A percentile compares a stretch with the other conserved stretches of the same genome.
Evolutionary conservation across 2,888 invertebrate species (phyloP).

Genomic region (Noctua janthina): DNA sequence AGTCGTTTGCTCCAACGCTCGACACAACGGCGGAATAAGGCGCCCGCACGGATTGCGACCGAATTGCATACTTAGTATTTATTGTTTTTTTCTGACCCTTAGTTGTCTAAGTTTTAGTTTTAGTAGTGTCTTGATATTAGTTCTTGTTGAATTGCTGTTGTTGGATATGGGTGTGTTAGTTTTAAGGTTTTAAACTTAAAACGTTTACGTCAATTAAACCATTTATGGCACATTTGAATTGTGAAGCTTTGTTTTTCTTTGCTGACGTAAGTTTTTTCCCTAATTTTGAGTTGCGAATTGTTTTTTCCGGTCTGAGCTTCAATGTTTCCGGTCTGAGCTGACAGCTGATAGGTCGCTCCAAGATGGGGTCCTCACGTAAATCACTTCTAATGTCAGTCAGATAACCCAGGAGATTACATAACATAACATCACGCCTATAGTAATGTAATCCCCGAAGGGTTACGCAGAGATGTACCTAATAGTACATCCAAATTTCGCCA

Average conservation of each 20-base stretch:
- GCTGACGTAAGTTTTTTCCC: not conserved
- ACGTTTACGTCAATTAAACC: not conserved
- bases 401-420: too few relatives aligned
- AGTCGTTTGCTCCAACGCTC: slow-evolving; percentile 42
- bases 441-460: too few relatives aligned
- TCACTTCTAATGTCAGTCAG: not conserved
- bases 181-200: slow-evolving; percentile 23
- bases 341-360: not conserved
- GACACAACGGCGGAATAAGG: slow-evolving; percentile 27
- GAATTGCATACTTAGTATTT: slow-evolving; percentile 59
- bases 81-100: slow-evolving; percentile 41
- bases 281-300: not conserved
- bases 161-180: slow-evolving; percentile 24
- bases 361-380: not conserved
- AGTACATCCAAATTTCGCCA: too few relatives aligned
- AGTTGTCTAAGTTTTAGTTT: slow-evolving; percentile 38
- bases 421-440: too few relatives aligned
- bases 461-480: too few relatives aligned
- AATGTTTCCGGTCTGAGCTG: not conserved
- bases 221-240: not conserved
- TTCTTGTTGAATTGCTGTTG: slow-evolving; percentile 37
- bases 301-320: not conserved
- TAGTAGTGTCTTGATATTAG: slow-evolving; percentile 37
- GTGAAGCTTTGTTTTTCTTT: not conserved
- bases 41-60: slow-evolving; percentile 24